Base-by-base conservation (phyloP, 2,113 vertebrate species). In the Prietella phreatophila region DNA sequence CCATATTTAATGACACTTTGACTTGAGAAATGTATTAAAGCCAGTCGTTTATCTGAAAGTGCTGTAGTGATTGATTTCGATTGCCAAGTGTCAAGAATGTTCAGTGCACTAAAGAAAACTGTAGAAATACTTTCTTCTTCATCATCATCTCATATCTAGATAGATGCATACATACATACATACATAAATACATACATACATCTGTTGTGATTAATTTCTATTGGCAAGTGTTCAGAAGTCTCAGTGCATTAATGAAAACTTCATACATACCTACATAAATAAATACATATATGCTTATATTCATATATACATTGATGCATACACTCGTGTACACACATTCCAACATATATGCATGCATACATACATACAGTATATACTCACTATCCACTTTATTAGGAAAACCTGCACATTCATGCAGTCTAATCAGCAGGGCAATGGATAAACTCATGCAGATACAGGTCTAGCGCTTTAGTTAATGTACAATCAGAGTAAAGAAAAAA, bases 1-100 rank as follows among this genome's bases (percentile, higher is more conserved):
- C 96, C 96, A 97, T 98, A 96, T 97, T 97, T 98, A 96, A 98
- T 96, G 95, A 97, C 96, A 96, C 96, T 96, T 98, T 98, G 97
- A 97, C 93, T 97, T 96, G 79, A 85, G 96, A 94, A 93, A 96
- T 97, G 96, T 98, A 97, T 97, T 97, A 97, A 96, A 96, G 93
- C 95, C 95, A 95, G 94, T 94, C 94, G 95, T 96, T 96, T 96
- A 96, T 97, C 96, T 98, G 96, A 97, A 97, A 96, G 93, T 95
- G 93, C 42, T 76, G 39, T 19, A 60, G 19, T 76, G 73, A 78
- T 76, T 84, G 53, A 55, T 86, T 61, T 83, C 81, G 17, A 50
- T 58, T 73, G 27, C 53, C 15, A 71, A 82, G 33, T 25, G 1
- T 76, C 22, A 11, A 19, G 33, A 20, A 36, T 33, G 17, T 69